Evolutionary conservation across 2,888 invertebrate genomes (phyloP).

Genomic region (Synergus laeviventris): DNA sequence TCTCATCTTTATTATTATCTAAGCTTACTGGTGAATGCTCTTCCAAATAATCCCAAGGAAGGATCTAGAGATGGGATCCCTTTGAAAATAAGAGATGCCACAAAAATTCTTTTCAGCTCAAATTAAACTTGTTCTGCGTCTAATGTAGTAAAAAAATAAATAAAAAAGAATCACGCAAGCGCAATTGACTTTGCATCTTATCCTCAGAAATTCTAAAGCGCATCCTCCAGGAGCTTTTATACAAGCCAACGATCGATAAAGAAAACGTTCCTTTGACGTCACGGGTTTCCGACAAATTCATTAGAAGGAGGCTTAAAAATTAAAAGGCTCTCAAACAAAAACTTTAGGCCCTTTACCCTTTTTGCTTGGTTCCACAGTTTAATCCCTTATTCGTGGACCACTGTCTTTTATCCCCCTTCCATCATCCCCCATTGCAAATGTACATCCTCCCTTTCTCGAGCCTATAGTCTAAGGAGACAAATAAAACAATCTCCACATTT

Average conservation of each 20-base stretch:
- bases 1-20: too few species aligned
- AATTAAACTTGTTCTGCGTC: background rate
- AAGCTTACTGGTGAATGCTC: background rate
- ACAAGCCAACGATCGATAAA: slow-evolving; percentile 64
- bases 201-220: slow-evolving; percentile 60
- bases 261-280: slow-evolving; percentile 62
- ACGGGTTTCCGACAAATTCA: slow-evolving; percentile 68
- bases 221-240: slow-evolving; percentile 57
- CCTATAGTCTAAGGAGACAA: background rate
- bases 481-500: background rate
- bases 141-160: slow-evolving; percentile 42
- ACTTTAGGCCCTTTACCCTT: slow-evolving; percentile 53
- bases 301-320: slow-evolving; percentile 68
- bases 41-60: background rate
- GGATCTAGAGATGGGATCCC: background rate
- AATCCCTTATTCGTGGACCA: slow-evolving; percentile 32
- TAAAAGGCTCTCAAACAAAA: slow-evolving; percentile 66
- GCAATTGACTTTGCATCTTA: slow-evolving; percentile 54
- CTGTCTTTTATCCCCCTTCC: slow-evolving; percentile 27
- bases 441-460: slow-evolving; percentile 42
- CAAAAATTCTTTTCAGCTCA: background rate
- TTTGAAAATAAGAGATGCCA: background rate
- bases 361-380: slow-evolving; percentile 45
- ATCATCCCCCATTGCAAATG: background rate
- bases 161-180: slow-evolving; percentile 49